These are phyloP conservation scores for Hybognathus amarus DNA, from an alignment of 2,797 vertebrate species.

Conservation along the genomic window DNA sequence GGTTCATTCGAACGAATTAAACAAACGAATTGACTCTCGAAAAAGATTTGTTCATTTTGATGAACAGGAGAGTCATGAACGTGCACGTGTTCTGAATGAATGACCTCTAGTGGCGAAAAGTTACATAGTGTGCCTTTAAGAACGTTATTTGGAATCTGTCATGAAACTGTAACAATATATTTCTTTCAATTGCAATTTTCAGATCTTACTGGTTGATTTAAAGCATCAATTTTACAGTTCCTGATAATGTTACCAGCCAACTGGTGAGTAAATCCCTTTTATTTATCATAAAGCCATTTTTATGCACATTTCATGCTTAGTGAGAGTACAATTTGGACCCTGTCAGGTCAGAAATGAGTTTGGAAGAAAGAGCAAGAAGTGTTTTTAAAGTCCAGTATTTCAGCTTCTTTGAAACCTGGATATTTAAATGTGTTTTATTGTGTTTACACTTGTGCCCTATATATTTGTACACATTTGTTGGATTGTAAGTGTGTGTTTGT, in stretches of 20 bases:
- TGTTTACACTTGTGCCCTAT: conserved; percentile 63
- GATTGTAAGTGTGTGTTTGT: conserved; percentile 45
- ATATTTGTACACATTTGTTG: conserved; percentile 58
- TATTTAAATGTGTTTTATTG: conserved; percentile 63
- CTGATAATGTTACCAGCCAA: background rate
- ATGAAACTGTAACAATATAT: background rate
- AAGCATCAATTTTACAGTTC: too few relatives aligned
- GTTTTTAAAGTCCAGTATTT: conserved; percentile 26
- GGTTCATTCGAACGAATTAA: too few relatives aligned
- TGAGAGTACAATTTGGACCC: background rate
- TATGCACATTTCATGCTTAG: background rate
- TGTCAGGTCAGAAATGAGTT: conserved; percentile 11
- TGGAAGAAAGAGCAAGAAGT: background rate
- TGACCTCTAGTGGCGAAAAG: too few relatives aligned
- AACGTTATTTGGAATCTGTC: too few relatives aligned
- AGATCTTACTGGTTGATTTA: too few relatives aligned
- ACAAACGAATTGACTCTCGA: too few relatives aligned
- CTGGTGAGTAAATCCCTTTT: background rate
- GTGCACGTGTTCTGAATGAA: too few relatives aligned
- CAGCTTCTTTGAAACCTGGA: conserved; percentile 28
- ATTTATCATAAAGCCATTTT: background rate
- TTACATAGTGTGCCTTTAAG: too few relatives aligned
- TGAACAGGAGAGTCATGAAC: too few relatives aligned
- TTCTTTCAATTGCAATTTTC: background rate
- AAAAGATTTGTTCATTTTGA: too few relatives aligned